Evolutionary conservation across 2,113 vertebrate species (phyloP).

Genomic region (Hypomesus transpacificus): DNA sequence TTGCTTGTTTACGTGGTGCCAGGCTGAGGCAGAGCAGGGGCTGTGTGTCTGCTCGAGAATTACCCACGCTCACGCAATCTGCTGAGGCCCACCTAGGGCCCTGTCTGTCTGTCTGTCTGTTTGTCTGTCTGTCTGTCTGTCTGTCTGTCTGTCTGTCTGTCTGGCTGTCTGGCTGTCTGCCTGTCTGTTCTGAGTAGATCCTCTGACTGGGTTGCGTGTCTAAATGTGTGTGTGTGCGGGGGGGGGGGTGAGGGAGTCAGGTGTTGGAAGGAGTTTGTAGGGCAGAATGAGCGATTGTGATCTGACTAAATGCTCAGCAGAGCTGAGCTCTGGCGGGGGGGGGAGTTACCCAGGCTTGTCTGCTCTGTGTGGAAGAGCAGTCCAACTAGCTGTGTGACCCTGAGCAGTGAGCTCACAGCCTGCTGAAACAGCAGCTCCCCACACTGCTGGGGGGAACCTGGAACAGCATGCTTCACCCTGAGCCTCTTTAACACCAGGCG

Average conservation of each 20-base stretch:
- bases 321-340: neutral
- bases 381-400: neutral
- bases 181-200: no score
- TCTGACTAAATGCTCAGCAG: constrained; percentile 12
- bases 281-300: constrained; percentile 7
- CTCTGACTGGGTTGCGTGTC: no score
- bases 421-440: neutral
- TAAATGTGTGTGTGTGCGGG: constrained; percentile 36
- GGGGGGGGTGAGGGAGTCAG: neutral
- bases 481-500: constrained; percentile 1
- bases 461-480: neutral
- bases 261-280: constrained; percentile 20
- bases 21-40: neutral
- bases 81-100: neutral
- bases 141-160: no score
- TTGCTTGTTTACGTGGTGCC: constrained; percentile 58
- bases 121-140: no score
- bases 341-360: constrained; percentile 4
- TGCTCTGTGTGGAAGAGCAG: constrained; percentile 7
- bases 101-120: no score
- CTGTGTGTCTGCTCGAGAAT: neutral
- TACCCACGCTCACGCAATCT: neutral
- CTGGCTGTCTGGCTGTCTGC: no score
- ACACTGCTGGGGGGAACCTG: no score
- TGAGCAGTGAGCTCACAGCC: neutral